phyloP scores from a whole-genome alignment of 1,140 invertebrate genomes.

The Galleria mellonella region DNA sequence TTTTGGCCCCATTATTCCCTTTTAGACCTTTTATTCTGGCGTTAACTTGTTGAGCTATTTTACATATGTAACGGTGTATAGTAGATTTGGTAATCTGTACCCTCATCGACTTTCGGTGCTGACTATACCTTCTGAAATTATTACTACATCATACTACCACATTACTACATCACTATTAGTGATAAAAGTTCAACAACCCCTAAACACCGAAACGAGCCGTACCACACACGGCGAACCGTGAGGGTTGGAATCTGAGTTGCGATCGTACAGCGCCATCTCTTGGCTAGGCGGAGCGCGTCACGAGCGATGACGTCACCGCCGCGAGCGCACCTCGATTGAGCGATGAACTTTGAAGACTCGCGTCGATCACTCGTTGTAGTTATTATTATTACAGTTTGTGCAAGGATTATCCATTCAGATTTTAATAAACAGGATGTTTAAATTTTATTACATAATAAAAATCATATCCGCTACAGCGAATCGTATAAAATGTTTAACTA shows the following conservation, averaged over 20 bases:
- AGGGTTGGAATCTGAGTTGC: constrained; percentile 10
- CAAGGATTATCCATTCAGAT: constrained; percentile 58
- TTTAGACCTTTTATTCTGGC: too few species aligned
- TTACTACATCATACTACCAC: too few species aligned
- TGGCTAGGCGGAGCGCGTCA: constrained; percentile 50
- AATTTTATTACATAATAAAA: constrained; percentile 2
- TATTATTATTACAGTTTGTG: constrained; percentile 49
- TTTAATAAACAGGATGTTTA: constrained; percentile 38
- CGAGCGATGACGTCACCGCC: constrained; percentile 53
- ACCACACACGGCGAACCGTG: constrained; percentile 24
- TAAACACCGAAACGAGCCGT: background rate
- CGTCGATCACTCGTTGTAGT: constrained; percentile 51
- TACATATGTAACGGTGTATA: too few species aligned
- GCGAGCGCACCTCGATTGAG: constrained; percentile 47
- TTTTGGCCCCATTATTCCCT: too few species aligned
- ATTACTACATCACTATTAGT: too few species aligned
- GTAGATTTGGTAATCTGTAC: too few species aligned
- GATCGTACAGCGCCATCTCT: constrained; percentile 56
- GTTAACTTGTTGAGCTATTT: too few species aligned
- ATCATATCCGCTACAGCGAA: too few species aligned
- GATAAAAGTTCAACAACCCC: background rate
- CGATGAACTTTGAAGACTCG: constrained; percentile 51
- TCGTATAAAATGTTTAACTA: too few species aligned
- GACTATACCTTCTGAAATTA: too few species aligned
- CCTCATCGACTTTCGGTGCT: too few species aligned